Conservation (phyloP, 2,888 invertebrate species). For the Acleris sparsana region DNA sequence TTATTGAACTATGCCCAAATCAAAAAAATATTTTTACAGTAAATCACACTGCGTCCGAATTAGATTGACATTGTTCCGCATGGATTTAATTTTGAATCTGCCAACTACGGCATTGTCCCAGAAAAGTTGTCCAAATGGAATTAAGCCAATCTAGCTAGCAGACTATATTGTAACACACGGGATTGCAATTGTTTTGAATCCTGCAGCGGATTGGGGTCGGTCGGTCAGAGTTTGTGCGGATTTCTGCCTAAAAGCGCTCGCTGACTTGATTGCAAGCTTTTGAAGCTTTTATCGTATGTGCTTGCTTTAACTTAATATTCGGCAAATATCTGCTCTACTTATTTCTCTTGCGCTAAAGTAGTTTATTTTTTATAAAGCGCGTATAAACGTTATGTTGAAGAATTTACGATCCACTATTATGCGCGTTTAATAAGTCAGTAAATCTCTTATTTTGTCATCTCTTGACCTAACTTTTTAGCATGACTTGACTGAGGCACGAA, state of each 20-base stretch:
- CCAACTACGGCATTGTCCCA: slow-evolving; percentile 11
- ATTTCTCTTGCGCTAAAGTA: not conserved
- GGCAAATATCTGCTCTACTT: slow-evolving; percentile 8
- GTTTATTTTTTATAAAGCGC: too few species aligned
- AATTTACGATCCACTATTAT: too few species aligned
- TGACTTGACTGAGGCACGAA: too few species aligned
- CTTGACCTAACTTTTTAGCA: too few species aligned
- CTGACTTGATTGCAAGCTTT: slow-evolving; percentile 54
- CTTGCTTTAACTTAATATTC: slow-evolving; percentile 42
- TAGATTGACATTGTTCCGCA: not conserved
- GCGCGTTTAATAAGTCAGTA: too few species aligned
- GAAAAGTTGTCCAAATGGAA: slow-evolving; percentile 26
- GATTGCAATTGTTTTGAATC: slow-evolving; percentile 48
- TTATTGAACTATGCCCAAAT: too few species aligned
- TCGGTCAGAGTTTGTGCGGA: slow-evolving; percentile 46
- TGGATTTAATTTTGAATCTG: slow-evolving; percentile 1
- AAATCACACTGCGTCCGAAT: too few species aligned
- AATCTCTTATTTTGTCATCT: too few species aligned
- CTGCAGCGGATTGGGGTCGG: slow-evolving; percentile 49
- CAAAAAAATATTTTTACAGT: too few species aligned
- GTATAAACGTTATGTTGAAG: too few species aligned
- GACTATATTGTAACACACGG: slow-evolving; percentile 47
- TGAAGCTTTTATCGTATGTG: slow-evolving; percentile 47
- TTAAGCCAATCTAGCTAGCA: slow-evolving; percentile 45
- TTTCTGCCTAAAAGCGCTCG: slow-evolving; percentile 39